Evolutionary conservation across 2,797 vertebrate genomes (phyloP), one percentile per base, ranked within the genome.

Genomic region (Oophaga sylvatica): DNA sequence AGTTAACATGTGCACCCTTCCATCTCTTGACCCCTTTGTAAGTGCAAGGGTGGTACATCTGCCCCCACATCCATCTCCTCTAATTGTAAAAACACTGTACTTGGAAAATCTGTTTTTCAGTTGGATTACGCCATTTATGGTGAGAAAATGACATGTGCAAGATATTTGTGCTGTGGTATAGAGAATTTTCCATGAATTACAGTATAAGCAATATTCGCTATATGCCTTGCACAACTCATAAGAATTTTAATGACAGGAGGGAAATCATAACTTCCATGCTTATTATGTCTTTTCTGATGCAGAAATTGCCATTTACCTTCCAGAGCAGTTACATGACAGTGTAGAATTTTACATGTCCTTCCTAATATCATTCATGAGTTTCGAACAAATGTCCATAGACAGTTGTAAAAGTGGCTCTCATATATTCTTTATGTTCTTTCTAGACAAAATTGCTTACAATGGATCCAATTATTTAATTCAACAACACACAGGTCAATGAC

Each of bases 401-500:
- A 7, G 41, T 68, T 82, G 19, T 48, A 82, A 68, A 45, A 8
- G 35, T 19, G 16, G 53, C 19, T 60, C n/a, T 80, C 79, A 80
- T 81, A 35, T 68, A 26, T 63, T 22, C 22, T 87, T 68, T 22
- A 77, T 70, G 45, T 79, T 63, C 73, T 60, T 71, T 84, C n/a
- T 9, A 62, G 15, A 68, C 26, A 12, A 13, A 19, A 29, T 76
- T 56, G 31, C 65, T 84, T 80, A 45, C 26, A 80, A 62, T 53
- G 8, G 65, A 57, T 71, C 20, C n/a, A 71, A 83, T 78, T 56
- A 82, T 78, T 67, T 70, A 4, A 31, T 71, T 53, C 82, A 79
- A 65, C 41, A 83, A 65, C 26, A 65, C 29, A 56, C 35, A 88
- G 48, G 63, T 76, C 79, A 68, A 76, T 86, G 73, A 71, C 84